These are phyloP conservation scores for Lagenorhynchus albirostris DNA, from an alignment of 2,113 vertebrate genomes.

Conservation along the genomic window DNA sequence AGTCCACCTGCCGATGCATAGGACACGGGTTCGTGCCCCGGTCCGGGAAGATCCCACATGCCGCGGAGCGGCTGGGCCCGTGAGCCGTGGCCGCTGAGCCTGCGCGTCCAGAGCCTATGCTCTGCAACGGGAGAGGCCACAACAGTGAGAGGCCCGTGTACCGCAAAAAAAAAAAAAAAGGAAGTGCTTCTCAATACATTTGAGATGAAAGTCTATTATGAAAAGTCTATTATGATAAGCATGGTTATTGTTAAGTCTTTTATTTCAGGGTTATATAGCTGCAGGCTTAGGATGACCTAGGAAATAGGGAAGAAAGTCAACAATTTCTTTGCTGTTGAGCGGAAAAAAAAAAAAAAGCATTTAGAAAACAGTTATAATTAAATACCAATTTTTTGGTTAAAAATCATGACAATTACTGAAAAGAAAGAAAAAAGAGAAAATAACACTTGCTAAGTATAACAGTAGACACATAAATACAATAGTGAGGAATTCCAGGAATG, in stretches of 20 bases:
- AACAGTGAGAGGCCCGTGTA: too few species aligned
- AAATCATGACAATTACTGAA: neutral
- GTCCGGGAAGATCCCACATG: too few species aligned
- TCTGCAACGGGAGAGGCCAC: too few species aligned
- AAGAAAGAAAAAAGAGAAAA: neutral
- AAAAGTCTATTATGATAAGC: neutral
- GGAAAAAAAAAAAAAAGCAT: neutral
- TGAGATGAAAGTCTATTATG: neutral
- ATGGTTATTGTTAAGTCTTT: neutral
- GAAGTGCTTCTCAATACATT: neutral
- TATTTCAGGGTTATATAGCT: neutral
- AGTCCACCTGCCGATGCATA: too few species aligned
- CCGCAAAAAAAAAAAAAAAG: neutral
- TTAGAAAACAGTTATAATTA: slow-evolving; percentile 20
- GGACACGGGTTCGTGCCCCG: too few species aligned
- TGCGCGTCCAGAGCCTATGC: too few species aligned
- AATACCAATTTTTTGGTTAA: neutral
- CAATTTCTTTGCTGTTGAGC: neutral
- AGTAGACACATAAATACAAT: neutral
- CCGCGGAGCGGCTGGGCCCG: too few species aligned
- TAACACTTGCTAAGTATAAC: neutral
- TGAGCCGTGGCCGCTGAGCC: too few species aligned
- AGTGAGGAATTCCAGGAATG: neutral
- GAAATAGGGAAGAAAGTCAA: neutral
- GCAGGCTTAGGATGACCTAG: neutral